Evolutionary conservation across 2,113 vertebrate species (phyloP).

Genomic region (Indri indri): DNA sequence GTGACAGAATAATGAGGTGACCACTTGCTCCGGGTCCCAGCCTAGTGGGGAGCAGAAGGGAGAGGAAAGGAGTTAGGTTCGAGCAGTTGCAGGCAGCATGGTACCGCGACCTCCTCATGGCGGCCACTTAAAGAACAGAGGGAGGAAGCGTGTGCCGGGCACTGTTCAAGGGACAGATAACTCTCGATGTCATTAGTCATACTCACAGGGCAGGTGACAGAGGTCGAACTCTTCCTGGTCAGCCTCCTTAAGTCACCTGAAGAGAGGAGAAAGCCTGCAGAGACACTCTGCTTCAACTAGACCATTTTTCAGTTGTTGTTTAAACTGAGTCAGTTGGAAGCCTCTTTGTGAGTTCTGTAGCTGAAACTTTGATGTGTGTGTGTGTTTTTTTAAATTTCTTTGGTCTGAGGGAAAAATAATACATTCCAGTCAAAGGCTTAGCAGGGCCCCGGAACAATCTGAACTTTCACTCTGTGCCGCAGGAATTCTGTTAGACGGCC

Average conservation of each 20-base stretch:
- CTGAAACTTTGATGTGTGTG: conserved; percentile 34
- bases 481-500: background rate
- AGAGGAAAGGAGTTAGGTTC: background rate
- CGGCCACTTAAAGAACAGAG: background rate
- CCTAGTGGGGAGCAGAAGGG: background rate
- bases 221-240: background rate
- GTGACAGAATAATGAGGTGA: background rate
- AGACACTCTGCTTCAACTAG: background rate
- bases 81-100: background rate
- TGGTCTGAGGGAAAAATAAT: conserved; percentile 56
- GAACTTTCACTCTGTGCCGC: background rate
- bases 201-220: background rate
- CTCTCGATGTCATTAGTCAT: background rate
- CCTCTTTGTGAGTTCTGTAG: conserved; percentile 47
- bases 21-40: background rate
- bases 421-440: conserved; percentile 46
- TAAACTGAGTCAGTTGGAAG: conserved; percentile 49
- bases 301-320: conserved; percentile 37
- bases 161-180: background rate
- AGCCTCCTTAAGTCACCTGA: background rate
- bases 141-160: background rate
- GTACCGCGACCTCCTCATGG: background rate
- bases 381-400: background rate
- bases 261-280: background rate
- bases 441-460: background rate